Conservation (phyloP, 2,888 invertebrate species). For the Melinaea marsaeus region DNA sequence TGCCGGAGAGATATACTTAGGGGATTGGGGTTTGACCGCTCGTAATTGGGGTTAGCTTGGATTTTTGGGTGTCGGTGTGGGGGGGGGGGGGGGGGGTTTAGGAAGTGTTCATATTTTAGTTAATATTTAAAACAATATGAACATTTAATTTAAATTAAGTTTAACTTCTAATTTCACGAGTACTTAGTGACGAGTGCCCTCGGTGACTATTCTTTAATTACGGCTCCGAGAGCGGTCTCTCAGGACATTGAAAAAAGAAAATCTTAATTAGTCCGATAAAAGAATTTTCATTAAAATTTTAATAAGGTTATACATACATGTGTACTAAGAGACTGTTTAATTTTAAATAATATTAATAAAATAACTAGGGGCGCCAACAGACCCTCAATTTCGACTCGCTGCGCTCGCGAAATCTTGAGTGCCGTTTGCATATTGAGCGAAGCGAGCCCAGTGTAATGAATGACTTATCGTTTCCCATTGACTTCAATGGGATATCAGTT, state of each 20-base stretch:
- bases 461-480: too few species aligned
- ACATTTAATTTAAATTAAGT: conserved; percentile 10
- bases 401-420: too few species aligned
- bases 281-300: neutral
- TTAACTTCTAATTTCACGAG: conserved; percentile 19
- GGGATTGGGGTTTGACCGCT: conserved; percentile 16
- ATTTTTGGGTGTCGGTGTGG: neutral
- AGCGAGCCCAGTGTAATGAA: too few species aligned
- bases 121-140: too few species aligned
- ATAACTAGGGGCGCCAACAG: too few species aligned
- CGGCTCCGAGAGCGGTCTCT: neutral
- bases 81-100: neutral
- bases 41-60: conserved; percentile 12
- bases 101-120: too few species aligned
- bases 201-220: conserved; percentile 21
- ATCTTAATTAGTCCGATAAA: conserved; percentile 1
- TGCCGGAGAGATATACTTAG: conserved; percentile 22
- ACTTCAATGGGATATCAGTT: too few species aligned
- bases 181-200: conserved; percentile 24
- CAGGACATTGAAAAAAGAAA: neutral
- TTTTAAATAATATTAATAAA: too few species aligned
- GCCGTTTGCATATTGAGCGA: too few species aligned
- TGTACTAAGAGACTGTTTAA: neutral
- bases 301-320: neutral
- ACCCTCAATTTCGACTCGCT: too few species aligned